Conservation (phyloP, 2,113 vertebrate species). For the Electrona antarctica region DNA sequence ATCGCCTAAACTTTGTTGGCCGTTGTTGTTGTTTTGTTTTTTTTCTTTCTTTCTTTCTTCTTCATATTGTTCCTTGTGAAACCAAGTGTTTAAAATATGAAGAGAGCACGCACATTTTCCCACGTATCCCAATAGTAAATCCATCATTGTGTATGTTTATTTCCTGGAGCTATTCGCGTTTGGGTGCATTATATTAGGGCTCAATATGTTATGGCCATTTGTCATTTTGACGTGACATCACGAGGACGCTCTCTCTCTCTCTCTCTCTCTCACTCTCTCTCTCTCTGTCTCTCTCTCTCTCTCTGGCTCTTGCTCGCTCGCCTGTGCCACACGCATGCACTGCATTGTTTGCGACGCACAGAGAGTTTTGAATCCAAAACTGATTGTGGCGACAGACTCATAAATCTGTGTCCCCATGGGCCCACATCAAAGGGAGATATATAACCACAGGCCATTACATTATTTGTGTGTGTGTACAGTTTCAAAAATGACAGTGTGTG, state of each 20-base stretch:
- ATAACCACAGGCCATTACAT: conserved; percentile 53
- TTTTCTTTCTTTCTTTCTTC: too few species aligned
- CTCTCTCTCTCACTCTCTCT: too few species aligned
- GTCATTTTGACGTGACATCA: conserved; percentile 54
- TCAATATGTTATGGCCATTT: conserved; percentile 43
- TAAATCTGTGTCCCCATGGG: conserved; percentile 63
- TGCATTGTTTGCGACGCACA: conserved; percentile 24
- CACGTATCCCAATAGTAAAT: conserved; percentile 4
- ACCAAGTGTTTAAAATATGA: conserved; percentile 19
- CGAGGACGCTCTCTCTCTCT: conserved; percentile 1
- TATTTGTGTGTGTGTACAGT: conserved; percentile 20
- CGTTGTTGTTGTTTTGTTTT: neutral
- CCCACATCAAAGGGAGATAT: conserved; percentile 49
- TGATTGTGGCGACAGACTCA: conserved; percentile 66
- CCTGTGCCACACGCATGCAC: conserved; percentile 30
- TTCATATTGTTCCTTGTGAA: conserved; percentile 22
- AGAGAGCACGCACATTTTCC: conserved; percentile 36
- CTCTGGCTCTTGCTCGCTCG: neutral
- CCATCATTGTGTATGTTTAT: conserved; percentile 53
- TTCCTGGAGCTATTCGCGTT: conserved; percentile 38
- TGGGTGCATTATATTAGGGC: conserved; percentile 41
- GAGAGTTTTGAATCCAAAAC: conserved; percentile 64
- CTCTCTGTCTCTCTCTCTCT: too few species aligned
- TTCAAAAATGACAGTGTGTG: neutral
- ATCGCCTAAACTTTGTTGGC: neutral